A percentile compares a stretch with the other conserved stretches of the same genome.
These are phyloP conservation scores for Hycleus phaleratus DNA, from an alignment of 1,140 invertebrate species.

Conservation along the genomic window DNA sequence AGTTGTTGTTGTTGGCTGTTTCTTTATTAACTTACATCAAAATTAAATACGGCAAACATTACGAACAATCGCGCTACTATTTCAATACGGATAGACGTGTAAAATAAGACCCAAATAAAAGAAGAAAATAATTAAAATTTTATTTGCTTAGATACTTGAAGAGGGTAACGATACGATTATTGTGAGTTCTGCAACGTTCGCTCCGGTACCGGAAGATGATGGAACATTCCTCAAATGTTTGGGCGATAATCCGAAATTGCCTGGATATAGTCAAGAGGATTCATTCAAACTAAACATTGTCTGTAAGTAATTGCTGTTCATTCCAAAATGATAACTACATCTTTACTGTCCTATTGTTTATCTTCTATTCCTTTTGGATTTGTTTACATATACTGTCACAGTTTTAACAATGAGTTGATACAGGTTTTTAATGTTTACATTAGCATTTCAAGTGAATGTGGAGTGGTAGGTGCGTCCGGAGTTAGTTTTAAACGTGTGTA, in stretches of 20 bases:
- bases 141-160: slow-evolving; percentile 49
- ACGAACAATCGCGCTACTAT: too few relatives aligned
- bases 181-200: slow-evolving; percentile 68
- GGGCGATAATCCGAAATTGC: slow-evolving; percentile 70
- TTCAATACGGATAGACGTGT: too few relatives aligned
- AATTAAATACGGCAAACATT: too few relatives aligned
- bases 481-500: too few relatives aligned
- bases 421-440: too few relatives aligned
- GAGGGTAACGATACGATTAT: slow-evolving; percentile 60
- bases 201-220: slow-evolving; percentile 74
- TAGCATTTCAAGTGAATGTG: too few relatives aligned
- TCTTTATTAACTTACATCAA: not conserved
- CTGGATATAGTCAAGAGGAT: slow-evolving; percentile 66
- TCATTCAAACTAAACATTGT: slow-evolving; percentile 74
- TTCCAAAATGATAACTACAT: too few relatives aligned
- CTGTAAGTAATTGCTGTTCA: slow-evolving; percentile 56
- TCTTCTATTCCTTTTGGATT: too few relatives aligned
- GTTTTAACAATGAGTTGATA: not conserved
- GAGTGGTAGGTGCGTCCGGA: too few relatives aligned
- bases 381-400: not conserved
- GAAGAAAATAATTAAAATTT: not conserved
- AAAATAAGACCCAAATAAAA: not conserved
- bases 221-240: slow-evolving; percentile 73
- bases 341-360: too few relatives aligned
- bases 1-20: not conserved